Conservation (phyloP, 2,888 invertebrate species). For the Frankliniella intonsa region DNA sequence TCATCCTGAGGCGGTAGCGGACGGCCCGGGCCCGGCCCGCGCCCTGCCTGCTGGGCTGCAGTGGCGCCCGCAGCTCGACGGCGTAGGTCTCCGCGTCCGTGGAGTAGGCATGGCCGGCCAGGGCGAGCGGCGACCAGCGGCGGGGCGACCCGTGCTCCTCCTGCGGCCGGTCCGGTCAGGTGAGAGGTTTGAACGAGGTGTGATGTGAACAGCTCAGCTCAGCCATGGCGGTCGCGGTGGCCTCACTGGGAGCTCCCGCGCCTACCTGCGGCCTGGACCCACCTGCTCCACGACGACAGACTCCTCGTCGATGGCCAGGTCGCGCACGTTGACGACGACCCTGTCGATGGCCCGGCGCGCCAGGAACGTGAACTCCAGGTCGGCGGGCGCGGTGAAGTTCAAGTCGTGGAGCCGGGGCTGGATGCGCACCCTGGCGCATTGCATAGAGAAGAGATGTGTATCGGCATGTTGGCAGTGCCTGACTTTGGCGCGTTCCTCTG, state of each 20-base stretch:
- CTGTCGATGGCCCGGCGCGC: neutral
- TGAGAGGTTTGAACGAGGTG: too few species aligned
- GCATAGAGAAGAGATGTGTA: too few species aligned
- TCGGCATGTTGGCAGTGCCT: too few species aligned
- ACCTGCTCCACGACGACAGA: conserved; percentile 2
- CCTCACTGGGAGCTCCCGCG: neutral
- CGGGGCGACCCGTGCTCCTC: neutral
- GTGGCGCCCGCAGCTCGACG: neutral
- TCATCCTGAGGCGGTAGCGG: conserved; percentile 13
- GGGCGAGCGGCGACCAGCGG: neutral
- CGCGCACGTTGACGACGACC: conserved; percentile 3
- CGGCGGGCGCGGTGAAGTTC: neutral
- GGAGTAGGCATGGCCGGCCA: neutral
- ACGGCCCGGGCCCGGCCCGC: neutral
- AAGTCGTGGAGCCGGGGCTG: neutral
- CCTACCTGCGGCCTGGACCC: neutral
- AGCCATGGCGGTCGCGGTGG: neutral
- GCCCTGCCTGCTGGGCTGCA: neutral
- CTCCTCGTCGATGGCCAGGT: neutral
- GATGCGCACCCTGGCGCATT: neutral
- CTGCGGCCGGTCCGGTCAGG: neutral
- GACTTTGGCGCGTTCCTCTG: too few species aligned
- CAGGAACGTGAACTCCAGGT: neutral
- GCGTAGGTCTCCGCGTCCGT: neutral
- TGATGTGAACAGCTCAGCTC: too few species aligned